Evolutionary conservation across 2,888 invertebrate genomes (phyloP), one percentile per base, ranked within the genome.

Genomic region (Aphodius sticticus): DNA sequence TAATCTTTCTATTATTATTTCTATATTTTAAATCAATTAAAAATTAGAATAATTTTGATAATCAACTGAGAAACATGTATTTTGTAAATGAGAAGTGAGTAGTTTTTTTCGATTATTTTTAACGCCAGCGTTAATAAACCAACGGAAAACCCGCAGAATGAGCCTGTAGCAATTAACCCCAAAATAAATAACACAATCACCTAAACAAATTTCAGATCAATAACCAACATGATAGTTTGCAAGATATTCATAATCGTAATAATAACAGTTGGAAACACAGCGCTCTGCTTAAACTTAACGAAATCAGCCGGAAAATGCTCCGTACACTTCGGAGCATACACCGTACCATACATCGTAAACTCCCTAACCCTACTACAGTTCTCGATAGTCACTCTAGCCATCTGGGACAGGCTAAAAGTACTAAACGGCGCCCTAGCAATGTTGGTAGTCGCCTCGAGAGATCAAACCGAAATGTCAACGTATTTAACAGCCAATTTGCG

Each of bases 391-490:
- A 78, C 78, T n/a, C 16, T 80, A 9, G 75, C 78, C 2, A 74
- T 81, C n/a, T 81, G 81, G 81, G 77, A 80, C 15, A 69, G 81
- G 69, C 26, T 81, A n/a, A 38, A 77, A 9, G 16, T 79, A 35
- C 75, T 82, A 70, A 82, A 82, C 36, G 14, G 38, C 9, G 15
- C 69, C 5, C n/a, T 81, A 69, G 77, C 81, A 14, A 80, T 79
- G 16, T 77, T 81, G 70, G 77, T 80, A 14, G 16, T 78, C 7
- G 69, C 16, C 1, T 26, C 72, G 15, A 76, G 74, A 16, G 70
- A 16, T 38, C 69, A 12, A 38, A 78, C 6, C 6, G 69, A 9
- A 16, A 76, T 69, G 16, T 53, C 69, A 14, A 6, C n/a, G 36
- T 12, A 72, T 4, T 16, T 35, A 16, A 35, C 6, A 14, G 15